Conservation (phyloP, 2,888 invertebrate species). For the Agrenia bidenticulata region DNA sequence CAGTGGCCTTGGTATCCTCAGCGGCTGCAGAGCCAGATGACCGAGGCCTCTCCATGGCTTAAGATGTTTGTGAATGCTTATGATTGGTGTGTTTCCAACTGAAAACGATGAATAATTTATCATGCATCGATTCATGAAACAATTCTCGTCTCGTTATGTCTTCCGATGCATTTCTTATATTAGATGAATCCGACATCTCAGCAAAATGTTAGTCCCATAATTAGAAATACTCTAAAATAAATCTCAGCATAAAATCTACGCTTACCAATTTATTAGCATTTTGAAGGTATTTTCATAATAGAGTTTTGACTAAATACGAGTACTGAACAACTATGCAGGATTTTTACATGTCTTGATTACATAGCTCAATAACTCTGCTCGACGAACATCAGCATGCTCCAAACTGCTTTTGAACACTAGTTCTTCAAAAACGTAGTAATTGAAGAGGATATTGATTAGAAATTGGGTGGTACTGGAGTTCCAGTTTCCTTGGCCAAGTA, state of each 20-base stretch:
- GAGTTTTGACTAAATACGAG: conserved; percentile 1
- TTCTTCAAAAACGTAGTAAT: too few species aligned
- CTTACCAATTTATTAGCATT: conserved; percentile 4
- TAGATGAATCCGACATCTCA: too few species aligned
- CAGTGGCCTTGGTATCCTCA: conserved; percentile 77
- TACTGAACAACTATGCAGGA: conserved; percentile 6
- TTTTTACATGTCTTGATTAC: not conserved
- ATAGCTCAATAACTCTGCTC: too few species aligned
- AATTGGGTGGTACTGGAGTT: conserved; percentile 53
- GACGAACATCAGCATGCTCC: too few species aligned
- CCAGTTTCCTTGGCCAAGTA: conserved; percentile 55
- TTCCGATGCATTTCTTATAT: too few species aligned
- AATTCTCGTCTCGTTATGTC: too few species aligned
- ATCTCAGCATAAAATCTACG: too few species aligned
- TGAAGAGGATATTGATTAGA: conserved; percentile 33
- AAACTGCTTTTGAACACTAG: conserved; percentile 5
- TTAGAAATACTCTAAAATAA: too few species aligned
- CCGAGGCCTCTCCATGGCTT: conserved; percentile 76
- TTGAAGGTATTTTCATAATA: not conserved
- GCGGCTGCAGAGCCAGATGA: conserved; percentile 44
- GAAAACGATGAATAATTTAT: not conserved
- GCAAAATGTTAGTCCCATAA: too few species aligned
- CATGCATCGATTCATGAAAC: too few species aligned
- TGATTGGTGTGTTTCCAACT: conserved; percentile 61
- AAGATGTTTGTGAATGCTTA: conserved; percentile 88